Percentiles rank a stretch among this genome's conserved stretches.
phyloP scores from a whole-genome alignment of 1,140 invertebrate genomes.

The Drosophila kohkoa region DNA sequence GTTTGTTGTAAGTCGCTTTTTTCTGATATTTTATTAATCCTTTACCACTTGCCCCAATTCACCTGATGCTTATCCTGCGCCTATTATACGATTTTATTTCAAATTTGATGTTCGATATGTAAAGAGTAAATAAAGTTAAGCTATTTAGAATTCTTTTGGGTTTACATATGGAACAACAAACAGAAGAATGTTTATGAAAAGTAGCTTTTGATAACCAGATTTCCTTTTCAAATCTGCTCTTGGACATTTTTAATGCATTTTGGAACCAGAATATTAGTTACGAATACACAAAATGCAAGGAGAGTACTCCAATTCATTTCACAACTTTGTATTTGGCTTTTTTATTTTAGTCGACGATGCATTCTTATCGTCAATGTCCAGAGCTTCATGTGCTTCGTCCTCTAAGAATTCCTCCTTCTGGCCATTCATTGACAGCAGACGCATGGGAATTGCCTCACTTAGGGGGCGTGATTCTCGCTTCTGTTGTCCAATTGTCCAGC shows the following conservation, averaged over 20 bases:
- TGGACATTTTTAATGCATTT: conserved; percentile 1
- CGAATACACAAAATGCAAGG: not conserved
- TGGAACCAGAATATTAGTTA: not conserved
- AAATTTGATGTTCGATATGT: not conserved
- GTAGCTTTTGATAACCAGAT: too few species aligned
- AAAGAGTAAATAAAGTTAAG: not conserved
- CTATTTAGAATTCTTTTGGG: not conserved
- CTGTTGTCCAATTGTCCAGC: conserved; percentile 35
- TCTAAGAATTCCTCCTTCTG: not conserved
- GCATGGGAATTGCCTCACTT: conserved; percentile 23
- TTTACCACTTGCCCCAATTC: not conserved
- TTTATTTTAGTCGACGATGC: not conserved
- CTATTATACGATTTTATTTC: not conserved
- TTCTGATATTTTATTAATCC: not conserved
- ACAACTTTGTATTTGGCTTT: not conserved
- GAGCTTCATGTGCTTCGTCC: not conserved
- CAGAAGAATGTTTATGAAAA: not conserved
- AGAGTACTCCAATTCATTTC: not conserved
- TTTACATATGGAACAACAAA: not conserved
- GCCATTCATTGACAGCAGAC: conserved; percentile 9
- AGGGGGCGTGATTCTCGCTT: not conserved
- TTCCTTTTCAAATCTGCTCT: too few species aligned
- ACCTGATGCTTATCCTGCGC: not conserved
- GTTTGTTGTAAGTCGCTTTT: not conserved
- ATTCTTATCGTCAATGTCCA: not conserved